Base-by-base conservation (phyloP, 2,888 invertebrate genomes). In the Meghimatium bilineatum region DNA sequence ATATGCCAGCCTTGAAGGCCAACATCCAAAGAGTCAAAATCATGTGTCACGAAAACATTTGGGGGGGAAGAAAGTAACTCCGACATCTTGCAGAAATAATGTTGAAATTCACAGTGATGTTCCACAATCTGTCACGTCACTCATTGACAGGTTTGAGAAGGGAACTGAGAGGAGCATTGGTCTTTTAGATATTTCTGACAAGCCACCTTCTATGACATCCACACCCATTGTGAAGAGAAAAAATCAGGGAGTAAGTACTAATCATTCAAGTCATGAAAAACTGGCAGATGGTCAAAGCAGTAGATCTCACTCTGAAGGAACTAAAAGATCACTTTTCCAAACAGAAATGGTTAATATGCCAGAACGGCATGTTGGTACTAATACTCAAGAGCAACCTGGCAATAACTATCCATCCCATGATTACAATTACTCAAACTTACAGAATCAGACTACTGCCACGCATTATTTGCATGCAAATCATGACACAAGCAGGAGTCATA, bases 101-200 rank as follows among this genome's bases (percentile, higher is more conserved):
- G 26, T n/a, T 34, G n/a, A 71, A 44, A 49, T 20, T 8, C 44
- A 23, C 17, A 38, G 26, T 12, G 67, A 52, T 20, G 78, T 56
- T 17, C 63, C 76, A 52, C 75, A 79, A 66, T 88, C 90, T 29
- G 89, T 91, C 36, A 88, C 88, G 8, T 87, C 90, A 3, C 86
- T 91, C 10, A 90, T 91, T 34, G 88, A 90, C 80, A 87, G 88
- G 49, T 91, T 90, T 88, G 90, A 90, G 85, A 88, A 88, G 60
- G 86, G 87, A 60, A 87, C 87, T 29, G 84, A 83, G 23, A 69
- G 71, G 1, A n/a, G 67, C 12, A 69, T 78, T 38, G 71, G 79
- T 29, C 71, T 80, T 10, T 38, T 85, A 2, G 84, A 84, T 34
- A 84, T 79, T 34, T 81, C 85, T 75, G 88, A 87, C 74, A 89